phyloP scores from a whole-genome alignment of 2,113 vertebrate genomes.

The Australoheros scitulus region DNA sequence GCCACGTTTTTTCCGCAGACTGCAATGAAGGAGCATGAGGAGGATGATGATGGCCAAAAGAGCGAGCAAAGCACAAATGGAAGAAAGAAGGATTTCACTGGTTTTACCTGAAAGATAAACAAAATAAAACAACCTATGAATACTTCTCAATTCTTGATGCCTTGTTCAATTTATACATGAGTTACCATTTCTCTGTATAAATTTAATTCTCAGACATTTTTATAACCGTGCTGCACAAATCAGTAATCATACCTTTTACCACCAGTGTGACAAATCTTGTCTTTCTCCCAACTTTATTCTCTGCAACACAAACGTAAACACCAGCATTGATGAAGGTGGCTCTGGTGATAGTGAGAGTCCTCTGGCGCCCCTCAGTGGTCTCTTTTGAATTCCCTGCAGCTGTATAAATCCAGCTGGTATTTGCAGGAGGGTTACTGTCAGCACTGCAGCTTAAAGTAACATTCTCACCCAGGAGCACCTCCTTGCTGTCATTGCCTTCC shows the following conservation, averaged over 20 bases:
- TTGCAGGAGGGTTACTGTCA: conserved; percentile 62
- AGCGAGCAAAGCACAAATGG: not conserved
- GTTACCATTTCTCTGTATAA: not conserved
- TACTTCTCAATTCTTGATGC: not conserved
- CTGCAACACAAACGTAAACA: conserved; percentile 68
- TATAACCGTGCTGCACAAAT: not conserved
- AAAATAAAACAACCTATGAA: not conserved
- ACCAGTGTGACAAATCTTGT: conserved; percentile 37
- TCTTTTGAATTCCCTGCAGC: not conserved
- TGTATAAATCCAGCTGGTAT: not conserved
- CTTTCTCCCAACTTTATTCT: conserved; percentile 41
- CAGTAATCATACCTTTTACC: conserved; percentile 48
- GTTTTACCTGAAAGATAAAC: conserved; percentile 35
- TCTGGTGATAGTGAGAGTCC: conserved; percentile 9
- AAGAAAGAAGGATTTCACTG: rapidly evolving
- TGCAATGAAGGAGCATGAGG: rapidly evolving
- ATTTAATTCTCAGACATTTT: not conserved
- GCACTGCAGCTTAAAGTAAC: not conserved
- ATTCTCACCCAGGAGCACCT: not conserved
- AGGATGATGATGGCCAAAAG: rapidly evolving
- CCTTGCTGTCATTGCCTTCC: rapidly evolving
- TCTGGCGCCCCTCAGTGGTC: conserved; percentile 26
- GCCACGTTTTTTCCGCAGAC: conserved; percentile 9
- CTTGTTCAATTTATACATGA: not conserved
- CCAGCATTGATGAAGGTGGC: conserved; percentile 64